phyloP scores from a whole-genome alignment of 2,888 invertebrate species.

The Scaptomyza reducta region DNA sequence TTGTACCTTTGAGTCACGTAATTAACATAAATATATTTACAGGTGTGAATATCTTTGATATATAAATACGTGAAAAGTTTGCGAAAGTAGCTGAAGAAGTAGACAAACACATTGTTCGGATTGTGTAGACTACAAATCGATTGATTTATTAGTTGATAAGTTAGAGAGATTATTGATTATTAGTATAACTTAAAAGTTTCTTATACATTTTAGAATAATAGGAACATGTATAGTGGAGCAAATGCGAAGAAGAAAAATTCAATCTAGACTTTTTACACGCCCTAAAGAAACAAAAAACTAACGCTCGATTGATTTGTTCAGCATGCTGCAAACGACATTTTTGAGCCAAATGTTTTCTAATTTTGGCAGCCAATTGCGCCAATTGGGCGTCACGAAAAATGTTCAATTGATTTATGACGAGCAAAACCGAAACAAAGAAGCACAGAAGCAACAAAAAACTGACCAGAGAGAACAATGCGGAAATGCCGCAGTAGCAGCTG shows the following conservation, averaged over 20 bases:
- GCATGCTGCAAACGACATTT: conserved; percentile 29
- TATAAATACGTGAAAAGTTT: conserved; percentile 48
- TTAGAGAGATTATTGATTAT: too few relatives aligned
- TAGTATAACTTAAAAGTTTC: too few relatives aligned
- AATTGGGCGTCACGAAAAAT: conserved; percentile 60
- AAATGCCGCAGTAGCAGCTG: conserved; percentile 38
- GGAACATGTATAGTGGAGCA: too few relatives aligned
- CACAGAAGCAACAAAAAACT: conserved; percentile 6
- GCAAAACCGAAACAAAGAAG: conserved; percentile 15
- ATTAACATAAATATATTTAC: conserved; percentile 35
- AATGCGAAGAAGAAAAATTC: too few relatives aligned
- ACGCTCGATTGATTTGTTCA: conserved; percentile 66
- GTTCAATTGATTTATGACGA: conserved; percentile 72
- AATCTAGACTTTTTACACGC: background rate
- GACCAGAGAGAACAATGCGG: conserved; percentile 58
- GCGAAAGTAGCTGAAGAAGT: background rate
- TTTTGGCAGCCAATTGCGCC: conserved; percentile 61
- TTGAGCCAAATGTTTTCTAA: conserved; percentile 52
- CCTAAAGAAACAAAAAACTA: background rate
- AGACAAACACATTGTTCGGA: background rate
- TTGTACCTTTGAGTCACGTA: conserved; percentile 55
- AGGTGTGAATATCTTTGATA: conserved; percentile 15
- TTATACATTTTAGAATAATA: too few relatives aligned
- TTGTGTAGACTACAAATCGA: background rate
- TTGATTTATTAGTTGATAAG: background rate